Evolutionary conservation across 2,113 vertebrate genomes (phyloP), one percentile per base, ranked within the genome.

Genomic region (Capreolus pygargus): DNA sequence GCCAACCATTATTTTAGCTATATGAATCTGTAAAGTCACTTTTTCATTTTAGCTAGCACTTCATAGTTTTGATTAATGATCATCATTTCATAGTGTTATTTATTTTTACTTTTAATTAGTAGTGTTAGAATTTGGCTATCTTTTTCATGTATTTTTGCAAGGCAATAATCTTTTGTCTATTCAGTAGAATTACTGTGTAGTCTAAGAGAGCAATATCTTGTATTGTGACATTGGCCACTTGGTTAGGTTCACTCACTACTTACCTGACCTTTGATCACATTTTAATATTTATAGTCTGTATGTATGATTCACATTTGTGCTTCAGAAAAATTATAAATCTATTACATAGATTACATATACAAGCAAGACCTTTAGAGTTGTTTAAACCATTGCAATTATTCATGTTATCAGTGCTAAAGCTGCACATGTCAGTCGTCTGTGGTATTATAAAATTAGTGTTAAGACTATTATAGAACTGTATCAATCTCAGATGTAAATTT

Each of bases 401-500:
- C 82, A 93, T 50, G 11, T 74, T 86, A 55, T 81, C 27, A 52
- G 0, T 64, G 16, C 21, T 94, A 95, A 96, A 93, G 23, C 81
- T 94, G 1, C 33, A 55, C 1, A 8, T n/a, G 14, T 88, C 28
- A 88, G 28, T 95, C 33, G 15, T 92, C 43, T 52, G 4, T 92
- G 52, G 30, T 86, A 81, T 95, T 97, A 45, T 89, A 57, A 84
- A 94, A 93, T 86, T 89, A 78, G 45, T 54, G 11, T 94, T 84
- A 45, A 16, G 28, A 43, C 25, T 89, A 1, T 88, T 94, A 60
- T n/a, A 95, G 60, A 91, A 89, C 50, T 79, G 0, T n/a, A 81
- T 92, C 25, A 85, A 8, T 91, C 79, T 97, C 85, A 93, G 50
- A 43, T 95, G 2, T 58, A 94, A 96, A 91, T 76, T 89, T 89